Evolutionary conservation across 2,113 vertebrate species (phyloP).

Genomic region (Carettochelys insculpta): DNA sequence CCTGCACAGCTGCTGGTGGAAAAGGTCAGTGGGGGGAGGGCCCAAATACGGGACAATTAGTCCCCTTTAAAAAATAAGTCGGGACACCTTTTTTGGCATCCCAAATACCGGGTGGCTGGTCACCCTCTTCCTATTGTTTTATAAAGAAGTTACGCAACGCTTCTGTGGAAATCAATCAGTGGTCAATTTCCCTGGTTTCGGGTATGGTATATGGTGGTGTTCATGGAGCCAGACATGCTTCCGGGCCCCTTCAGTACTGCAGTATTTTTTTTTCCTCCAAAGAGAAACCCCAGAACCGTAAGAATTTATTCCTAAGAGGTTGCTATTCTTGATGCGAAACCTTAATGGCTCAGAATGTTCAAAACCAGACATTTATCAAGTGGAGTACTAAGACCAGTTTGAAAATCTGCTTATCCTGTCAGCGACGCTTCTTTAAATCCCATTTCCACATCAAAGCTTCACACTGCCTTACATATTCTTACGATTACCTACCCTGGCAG

Average conservation of each 20-base stretch:
- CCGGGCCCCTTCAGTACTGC: not conserved
- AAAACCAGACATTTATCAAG: conserved; percentile 59
- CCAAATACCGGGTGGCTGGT: no score
- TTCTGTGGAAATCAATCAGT: not conserved
- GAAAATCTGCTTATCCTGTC: conserved; percentile 15
- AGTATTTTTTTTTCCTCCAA: conserved; percentile 2
- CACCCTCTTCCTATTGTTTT: not conserved
- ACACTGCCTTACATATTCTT: not conserved
- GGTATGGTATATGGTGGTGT: not conserved
- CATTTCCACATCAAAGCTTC: conserved; percentile 36
- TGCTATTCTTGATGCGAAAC: conserved; percentile 29
- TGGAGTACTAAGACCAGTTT: conserved; percentile 1
- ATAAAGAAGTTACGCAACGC: conserved; percentile 2
- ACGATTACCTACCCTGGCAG: not conserved
- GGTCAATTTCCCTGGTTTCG: not conserved
- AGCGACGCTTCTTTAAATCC: conserved; percentile 6
- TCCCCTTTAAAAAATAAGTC: no score
- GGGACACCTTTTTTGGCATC: no score
- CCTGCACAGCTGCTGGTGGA: no score
- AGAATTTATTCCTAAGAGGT: conserved; percentile 48
- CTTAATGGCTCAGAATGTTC: conserved; percentile 44
- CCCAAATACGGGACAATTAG: no score
- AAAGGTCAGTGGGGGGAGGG: no score
- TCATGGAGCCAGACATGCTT: conserved; percentile 30
- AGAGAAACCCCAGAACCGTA: conserved; percentile 18